A percentile compares a stretch with the other conserved stretches of the same genome.
phyloP scores from a whole-genome alignment of 2,888 invertebrate genomes.

The Macrophya annulata region DNA sequence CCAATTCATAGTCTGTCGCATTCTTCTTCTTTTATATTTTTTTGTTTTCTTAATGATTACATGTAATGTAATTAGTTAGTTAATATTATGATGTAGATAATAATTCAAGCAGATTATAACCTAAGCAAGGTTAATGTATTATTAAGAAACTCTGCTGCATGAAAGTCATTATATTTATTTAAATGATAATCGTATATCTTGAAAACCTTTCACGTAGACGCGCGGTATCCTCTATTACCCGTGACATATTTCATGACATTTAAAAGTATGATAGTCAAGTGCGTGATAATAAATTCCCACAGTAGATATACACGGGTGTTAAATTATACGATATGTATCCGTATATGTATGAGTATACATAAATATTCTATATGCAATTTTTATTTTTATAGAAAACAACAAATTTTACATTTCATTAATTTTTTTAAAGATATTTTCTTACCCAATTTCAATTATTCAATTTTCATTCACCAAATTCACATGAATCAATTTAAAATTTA shows the following conservation, averaged over 20 bases:
- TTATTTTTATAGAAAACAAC: background rate
- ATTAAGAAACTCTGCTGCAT: background rate
- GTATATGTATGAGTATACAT: background rate
- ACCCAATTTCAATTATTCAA: background rate
- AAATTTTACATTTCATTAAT: background rate
- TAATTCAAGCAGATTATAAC: background rate
- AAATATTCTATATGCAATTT: background rate
- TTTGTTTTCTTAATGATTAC: background rate
- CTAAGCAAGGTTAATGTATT: background rate
- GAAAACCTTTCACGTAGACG: slow-evolving; percentile 22
- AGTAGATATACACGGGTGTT: background rate
- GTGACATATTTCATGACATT: slow-evolving; percentile 41
- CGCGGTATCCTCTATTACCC: background rate
- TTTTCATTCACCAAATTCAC: slow-evolving; percentile 7
- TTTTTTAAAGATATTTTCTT: background rate
- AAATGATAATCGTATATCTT: slow-evolving; percentile 44
- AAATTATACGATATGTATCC: background rate
- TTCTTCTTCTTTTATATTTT: too few species aligned
- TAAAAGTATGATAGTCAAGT: slow-evolving; percentile 19
- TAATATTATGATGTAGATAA: background rate
- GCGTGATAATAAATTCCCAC: slow-evolving; percentile 37
- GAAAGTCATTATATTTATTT: slow-evolving; percentile 18
- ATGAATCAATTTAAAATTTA: background rate
- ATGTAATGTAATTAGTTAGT: background rate
- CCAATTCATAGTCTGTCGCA: slow-evolving; percentile 8